Evolutionary conservation across 2,888 invertebrate species (phyloP), one percentile per base, ranked within the genome.

Genomic region (Dicranocentrus wangi): DNA sequence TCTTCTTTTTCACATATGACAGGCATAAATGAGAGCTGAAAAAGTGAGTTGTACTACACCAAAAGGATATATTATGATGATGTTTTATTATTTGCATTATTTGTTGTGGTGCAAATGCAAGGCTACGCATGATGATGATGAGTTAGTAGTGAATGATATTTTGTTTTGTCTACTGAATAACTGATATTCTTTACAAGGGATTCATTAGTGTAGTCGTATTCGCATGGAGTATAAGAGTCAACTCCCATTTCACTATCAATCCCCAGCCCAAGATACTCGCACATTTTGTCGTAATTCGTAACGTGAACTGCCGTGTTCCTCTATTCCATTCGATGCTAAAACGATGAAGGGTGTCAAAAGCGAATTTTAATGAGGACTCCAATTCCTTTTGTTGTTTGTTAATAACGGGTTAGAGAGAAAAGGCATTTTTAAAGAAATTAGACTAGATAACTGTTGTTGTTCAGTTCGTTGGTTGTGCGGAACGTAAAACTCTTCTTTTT

Each of bases 301-400:
- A 47, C 15, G 17, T 10, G 15, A 25, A 23, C 21, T 15, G 55
- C 55, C 55, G 25, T 10, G 25, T 21, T n/a, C n/a, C n/a, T n/a
- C n/a, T n/a, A n/a, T n/a, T n/a, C n/a, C 13, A 58, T 23, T 2
- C 58, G 1, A 60, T 28, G 60, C 17, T 55, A 55, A 60, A 32
- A 58, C 10, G 25, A 76, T 69, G 68, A 69, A 76, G 66, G 72
- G 79, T 73, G 79, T 80, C 72, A 80, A 73, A 80, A 80, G 79
- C 68, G 28, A 63, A 80, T 72, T 66, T 73, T 73, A 80, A 80
- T 80, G 79, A 80, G 79, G 39, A 47, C 71, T 61, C 61, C 51
- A 78, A 78, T 70, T 53, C 70, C 2, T 23, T 66, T 77, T 77
- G 53, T 69, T 77, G 43, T 69, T 71, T 66, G 55, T 27, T 75